Percentiles rank a stretch among this genome's conserved stretches.
Conservation (phyloP, 1,140 invertebrate species). For the Vollenhovia emeryi region DNA sequence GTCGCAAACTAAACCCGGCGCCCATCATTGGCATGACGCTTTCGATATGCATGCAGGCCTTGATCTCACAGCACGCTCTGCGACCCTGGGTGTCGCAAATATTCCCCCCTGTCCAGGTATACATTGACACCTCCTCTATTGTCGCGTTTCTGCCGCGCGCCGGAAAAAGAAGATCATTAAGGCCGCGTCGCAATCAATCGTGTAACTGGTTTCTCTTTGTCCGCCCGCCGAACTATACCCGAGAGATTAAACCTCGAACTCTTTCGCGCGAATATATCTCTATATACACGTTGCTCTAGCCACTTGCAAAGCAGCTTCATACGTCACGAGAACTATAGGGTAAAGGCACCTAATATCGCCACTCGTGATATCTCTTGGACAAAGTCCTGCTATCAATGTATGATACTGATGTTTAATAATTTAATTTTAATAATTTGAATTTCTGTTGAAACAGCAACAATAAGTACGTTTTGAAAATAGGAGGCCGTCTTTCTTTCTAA, state of each 20-base stretch:
- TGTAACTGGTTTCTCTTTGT: conserved; percentile 46
- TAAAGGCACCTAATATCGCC: too few species aligned
- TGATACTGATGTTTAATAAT: not conserved
- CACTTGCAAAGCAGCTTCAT: not conserved
- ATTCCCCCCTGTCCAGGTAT: not conserved
- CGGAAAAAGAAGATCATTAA: conserved; percentile 44
- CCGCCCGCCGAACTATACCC: not conserved
- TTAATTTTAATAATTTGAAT: not conserved
- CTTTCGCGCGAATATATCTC: conserved; percentile 13
- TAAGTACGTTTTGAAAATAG: not conserved
- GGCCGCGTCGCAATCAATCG: conserved; percentile 16
- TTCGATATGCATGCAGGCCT: not conserved
- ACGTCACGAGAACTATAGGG: not conserved
- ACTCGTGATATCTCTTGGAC: too few species aligned
- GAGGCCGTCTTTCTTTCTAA: not conserved
- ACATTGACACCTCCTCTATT: conserved; percentile 19
- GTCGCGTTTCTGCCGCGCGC: conserved; percentile 3
- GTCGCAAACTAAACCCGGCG: not conserved
- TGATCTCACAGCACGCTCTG: conserved; percentile 23
- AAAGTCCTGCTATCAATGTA: too few species aligned
- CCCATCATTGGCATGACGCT: not conserved
- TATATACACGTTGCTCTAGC: not conserved
- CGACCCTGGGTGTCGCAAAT: conserved; percentile 26
- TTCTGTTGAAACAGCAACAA: not conserved
- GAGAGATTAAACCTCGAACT: not conserved